Base-by-base conservation (phyloP, 2,888 invertebrate species). In the Miltochrista miniata region DNA sequence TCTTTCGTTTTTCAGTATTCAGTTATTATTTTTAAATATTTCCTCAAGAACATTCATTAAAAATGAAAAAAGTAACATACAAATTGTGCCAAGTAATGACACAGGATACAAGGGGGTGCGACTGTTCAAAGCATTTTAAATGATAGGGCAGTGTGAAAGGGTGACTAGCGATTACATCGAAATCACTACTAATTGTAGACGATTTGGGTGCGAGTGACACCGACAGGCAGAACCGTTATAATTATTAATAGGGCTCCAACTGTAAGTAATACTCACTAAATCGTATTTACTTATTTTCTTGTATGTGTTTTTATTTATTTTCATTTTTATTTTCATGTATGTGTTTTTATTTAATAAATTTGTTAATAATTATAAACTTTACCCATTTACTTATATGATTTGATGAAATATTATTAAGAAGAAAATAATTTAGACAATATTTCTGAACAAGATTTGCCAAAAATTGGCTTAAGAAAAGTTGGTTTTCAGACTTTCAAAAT, bases 161-260 rank as follows among this genome's bases (percentile, higher is more conserved):
- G 55, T 57, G 66, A 44, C 53, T 43, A 35, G 44, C 53, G 54
- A 69, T 69, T 63, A 64, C 52, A 41, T 44, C 39, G 39, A 51
- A 59, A 61, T 69, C 51, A 54, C 45, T 61, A 51, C 58, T 70
- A 69, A 70, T 68, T 65, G 58, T 59, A 43, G 45, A 45, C 61
- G 51, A 64, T 59, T 66, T 55, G 15, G 41, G 50, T 64, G 59
- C 53, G 64, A 55, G 38, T 56, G 66, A 64, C 58, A 64, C 61
- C 61, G 18, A 24, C 18, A 2, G 18, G 2, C 54, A 36, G 24
- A n/a, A n/a, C 14, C 18, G 38, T n/a, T 11, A 35, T 51, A 30
- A 41, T 45, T 38, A 44, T 38, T 45, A 12, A 33, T 63, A 63
- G 51, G 61, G 65, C 34, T 54, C 11, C 9, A 13, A 18, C 45